Evolutionary conservation across 2,888 invertebrate genomes (phyloP).

Genomic region (Fragum fragum): DNA sequence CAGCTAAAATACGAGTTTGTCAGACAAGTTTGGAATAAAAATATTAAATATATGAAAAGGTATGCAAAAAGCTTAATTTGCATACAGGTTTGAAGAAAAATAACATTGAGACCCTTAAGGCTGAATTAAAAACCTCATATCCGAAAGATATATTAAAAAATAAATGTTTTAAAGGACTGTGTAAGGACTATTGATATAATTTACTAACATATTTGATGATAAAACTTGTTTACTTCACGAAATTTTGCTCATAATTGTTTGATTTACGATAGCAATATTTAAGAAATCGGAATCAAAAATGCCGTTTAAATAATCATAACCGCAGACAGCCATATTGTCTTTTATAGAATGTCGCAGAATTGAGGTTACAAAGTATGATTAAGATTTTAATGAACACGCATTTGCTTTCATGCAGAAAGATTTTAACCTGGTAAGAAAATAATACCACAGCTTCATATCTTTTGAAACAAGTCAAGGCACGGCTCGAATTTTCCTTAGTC

Average conservation of each 20-base stretch:
- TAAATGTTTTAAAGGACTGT: too few species aligned
- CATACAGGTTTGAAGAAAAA: constrained; percentile 52
- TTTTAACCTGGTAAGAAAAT: constrained; percentile 54
- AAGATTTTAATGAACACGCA: neutral
- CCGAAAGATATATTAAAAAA: neutral
- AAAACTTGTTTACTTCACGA: too few species aligned
- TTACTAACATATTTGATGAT: too few species aligned
- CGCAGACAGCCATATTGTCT: constrained; percentile 70
- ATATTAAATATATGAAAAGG: constrained; percentile 19
- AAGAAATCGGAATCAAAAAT: neutral
- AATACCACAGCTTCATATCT: too few species aligned
- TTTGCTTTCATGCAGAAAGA: neutral
- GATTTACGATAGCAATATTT: too few species aligned
- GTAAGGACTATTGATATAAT: too few species aligned
- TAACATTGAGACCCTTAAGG: constrained; percentile 11
- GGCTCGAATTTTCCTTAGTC: neutral
- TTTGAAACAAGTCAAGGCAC: neutral
- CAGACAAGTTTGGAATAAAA: too few species aligned
- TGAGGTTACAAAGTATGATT: constrained; percentile 19
- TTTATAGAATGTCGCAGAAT: constrained; percentile 53
- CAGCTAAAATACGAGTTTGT: too few species aligned
- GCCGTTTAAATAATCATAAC: constrained; percentile 41
- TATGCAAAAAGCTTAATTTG: constrained; percentile 39
- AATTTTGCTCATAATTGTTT: too few species aligned
- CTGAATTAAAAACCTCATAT: neutral